Conservation (phyloP, 2,113 vertebrate species). For the rabbit (Oryctolagus cuniculus) region DNA sequence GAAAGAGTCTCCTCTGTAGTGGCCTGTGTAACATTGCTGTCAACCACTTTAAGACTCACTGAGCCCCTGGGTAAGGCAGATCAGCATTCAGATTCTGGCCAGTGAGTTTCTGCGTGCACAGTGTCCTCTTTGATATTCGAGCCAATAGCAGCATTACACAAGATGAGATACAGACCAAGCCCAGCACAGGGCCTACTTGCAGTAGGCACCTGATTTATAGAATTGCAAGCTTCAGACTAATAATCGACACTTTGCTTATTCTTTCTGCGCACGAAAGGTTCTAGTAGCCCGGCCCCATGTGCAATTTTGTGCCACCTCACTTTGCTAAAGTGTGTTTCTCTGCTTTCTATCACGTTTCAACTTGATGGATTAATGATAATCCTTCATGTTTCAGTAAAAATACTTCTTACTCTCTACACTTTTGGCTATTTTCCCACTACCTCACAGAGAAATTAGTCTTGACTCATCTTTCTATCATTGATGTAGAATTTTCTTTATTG, state of each 20-base stretch:
- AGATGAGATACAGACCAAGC: no score
- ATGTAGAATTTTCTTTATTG: neutral
- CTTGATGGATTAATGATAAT: neutral
- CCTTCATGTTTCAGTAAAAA: neutral
- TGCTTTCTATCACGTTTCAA: neutral
- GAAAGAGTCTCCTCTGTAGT: neutral
- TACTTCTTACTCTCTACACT: neutral
- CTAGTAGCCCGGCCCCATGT: neutral
- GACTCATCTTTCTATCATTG: neutral
- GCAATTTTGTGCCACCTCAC: neutral
- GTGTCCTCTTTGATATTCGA: neutral
- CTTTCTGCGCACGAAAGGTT: neutral
- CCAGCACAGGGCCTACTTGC: no score
- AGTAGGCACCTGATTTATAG: neutral
- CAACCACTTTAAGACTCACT: neutral
- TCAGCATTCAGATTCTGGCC: neutral
- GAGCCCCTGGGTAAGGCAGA: no score
- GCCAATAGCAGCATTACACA: neutral
- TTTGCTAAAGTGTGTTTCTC: neutral
- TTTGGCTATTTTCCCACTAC: neutral
- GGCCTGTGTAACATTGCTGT: rapidly evolving
- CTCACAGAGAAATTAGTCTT: neutral
- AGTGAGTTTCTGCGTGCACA: neutral
- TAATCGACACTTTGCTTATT: neutral
- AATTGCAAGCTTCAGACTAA: neutral